Percentiles rank a stretch among this genome's conserved stretches.
Evolutionary conservation across 1,140 invertebrate species (phyloP).

Genomic region (Doryteuthis pealeii): DNA sequence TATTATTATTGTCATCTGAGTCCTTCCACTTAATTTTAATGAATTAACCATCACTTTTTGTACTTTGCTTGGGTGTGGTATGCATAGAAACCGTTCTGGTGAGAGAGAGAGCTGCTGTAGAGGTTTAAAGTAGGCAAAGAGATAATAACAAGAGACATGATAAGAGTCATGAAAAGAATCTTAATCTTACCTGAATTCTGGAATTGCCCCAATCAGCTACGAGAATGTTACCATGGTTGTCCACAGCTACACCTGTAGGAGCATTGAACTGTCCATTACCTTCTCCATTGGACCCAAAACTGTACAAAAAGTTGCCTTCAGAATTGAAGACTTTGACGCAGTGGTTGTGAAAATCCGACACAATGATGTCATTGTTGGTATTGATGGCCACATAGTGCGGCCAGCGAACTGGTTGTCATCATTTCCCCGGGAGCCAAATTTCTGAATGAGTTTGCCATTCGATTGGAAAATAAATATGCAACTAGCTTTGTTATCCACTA

Average conservation of each 20-base stretch:
- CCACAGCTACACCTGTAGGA: conserved; percentile 64
- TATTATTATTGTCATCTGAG: too few relatives aligned
- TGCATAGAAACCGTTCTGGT: too few relatives aligned
- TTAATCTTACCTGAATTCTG: conserved; percentile 62
- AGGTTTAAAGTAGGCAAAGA: too few relatives aligned
- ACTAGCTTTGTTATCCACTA: conserved; percentile 68
- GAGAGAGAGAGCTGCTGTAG: too few relatives aligned
- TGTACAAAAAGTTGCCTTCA: conserved; percentile 53
- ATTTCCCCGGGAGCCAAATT: conserved; percentile 58
- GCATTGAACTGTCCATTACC: conserved; percentile 64
- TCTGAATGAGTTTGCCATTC: conserved; percentile 61
- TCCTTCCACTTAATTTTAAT: too few relatives aligned
- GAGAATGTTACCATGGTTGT: conserved; percentile 64
- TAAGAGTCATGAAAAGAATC: too few relatives aligned
- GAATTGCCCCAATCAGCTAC: conserved; percentile 68
- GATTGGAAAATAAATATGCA: conserved; percentile 64
- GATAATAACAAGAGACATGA: too few relatives aligned
- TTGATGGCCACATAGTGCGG: conserved; percentile 67
- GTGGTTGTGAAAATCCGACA: conserved; percentile 68
- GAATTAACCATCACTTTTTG: too few relatives aligned
- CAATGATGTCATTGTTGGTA: conserved; percentile 63
- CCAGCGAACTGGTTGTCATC: conserved; percentile 64
- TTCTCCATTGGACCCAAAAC: conserved; percentile 63
- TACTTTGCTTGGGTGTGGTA: too few relatives aligned
- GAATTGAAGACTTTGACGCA: conserved; percentile 61